Conservation (phyloP, 2,113 vertebrate genomes). For the Boleophthalmus pectinirostris region DNA sequence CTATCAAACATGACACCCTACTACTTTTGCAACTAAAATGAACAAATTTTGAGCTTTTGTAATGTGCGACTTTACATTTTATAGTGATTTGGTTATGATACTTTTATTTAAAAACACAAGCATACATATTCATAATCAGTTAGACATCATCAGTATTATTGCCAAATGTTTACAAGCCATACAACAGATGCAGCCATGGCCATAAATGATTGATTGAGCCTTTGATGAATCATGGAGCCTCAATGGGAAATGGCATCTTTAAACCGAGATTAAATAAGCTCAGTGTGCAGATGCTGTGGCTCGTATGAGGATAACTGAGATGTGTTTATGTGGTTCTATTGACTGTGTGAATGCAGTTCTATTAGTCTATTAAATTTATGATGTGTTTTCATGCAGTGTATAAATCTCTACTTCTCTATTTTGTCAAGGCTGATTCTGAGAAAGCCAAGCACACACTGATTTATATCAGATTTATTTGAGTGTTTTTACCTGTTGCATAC, state of each 20-base stretch:
- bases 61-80: background rate
- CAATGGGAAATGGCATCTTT: conserved; percentile 60
- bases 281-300: conserved; percentile 21
- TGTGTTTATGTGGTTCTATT: conserved; percentile 1
- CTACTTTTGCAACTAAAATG: no score
- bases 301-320: conserved; percentile 11
- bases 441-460: background rate
- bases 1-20: no score
- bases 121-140: background rate
- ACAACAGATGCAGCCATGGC: conserved; percentile 4
- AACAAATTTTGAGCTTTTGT: background rate
- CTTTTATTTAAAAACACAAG: background rate
- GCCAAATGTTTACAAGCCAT: conserved; percentile 10
- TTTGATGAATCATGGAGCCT: conserved; percentile 57
- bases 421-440: conserved; percentile 8
- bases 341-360: conserved; percentile 22
- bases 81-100: no score
- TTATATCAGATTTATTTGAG: background rate
- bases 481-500: background rate
- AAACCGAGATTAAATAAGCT: conserved; percentile 69
- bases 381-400: conserved; percentile 14
- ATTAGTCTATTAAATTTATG: conserved; percentile 30
- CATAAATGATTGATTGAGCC: conserved; percentile 47
- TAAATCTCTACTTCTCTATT: conserved; percentile 12
- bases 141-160: conserved; percentile 2